Base-by-base conservation (phyloP, 2,113 vertebrate genomes). In the Nerophis ophidion region DNA sequence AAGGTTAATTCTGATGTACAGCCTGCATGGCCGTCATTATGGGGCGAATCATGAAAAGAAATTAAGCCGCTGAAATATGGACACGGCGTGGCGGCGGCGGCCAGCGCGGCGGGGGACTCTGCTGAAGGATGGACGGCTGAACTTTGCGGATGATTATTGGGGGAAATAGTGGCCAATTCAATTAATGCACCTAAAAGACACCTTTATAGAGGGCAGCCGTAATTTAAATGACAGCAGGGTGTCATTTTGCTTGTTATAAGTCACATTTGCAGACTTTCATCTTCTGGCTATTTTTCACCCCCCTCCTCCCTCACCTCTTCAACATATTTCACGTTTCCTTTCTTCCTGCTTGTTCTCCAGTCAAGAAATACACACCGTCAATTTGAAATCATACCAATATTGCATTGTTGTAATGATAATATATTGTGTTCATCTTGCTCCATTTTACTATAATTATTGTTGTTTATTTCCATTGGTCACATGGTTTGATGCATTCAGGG, bases 1-100 rank as follows among this genome's bases (percentile, higher is more conserved):
- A 99, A 99, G 95, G 96, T 98, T 99, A 99, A 98, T 99, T 98
- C 96, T 99, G 96, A 99, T 98, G 95, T 97, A 99, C 95, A 98
- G 95, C 96, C 94, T 93, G 94, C 93, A 92, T 93, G 95, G 96
- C 95, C 96, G 93, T 99, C 96, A 98, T 99, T 98, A 99, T 98
- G 95, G 94, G 36, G 94, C 93, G 95, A 98, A 99, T 99, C 96
- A 99, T 97, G 96, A 97, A 98, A 99, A 99, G 98, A 99, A 99
- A 98, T 99, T 98, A 99, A 99, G 95, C 95, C 95, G 94, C 94
- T 97, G 96, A 98, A 99, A 99, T 97, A 99, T 97, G 94, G 95
- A 98, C 94, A 95, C 93, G 40, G 40, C 40, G 12, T 42, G 40
- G 10, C 95, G 93, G 91, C 93, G 1, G 3, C n/a, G 92, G 89